Percentiles rank a stretch among this genome's conserved stretches.
These are phyloP conservation scores for Drosophila subobscura DNA, from an alignment of 1,140 invertebrate genomes.

Conservation along the genomic window DNA sequence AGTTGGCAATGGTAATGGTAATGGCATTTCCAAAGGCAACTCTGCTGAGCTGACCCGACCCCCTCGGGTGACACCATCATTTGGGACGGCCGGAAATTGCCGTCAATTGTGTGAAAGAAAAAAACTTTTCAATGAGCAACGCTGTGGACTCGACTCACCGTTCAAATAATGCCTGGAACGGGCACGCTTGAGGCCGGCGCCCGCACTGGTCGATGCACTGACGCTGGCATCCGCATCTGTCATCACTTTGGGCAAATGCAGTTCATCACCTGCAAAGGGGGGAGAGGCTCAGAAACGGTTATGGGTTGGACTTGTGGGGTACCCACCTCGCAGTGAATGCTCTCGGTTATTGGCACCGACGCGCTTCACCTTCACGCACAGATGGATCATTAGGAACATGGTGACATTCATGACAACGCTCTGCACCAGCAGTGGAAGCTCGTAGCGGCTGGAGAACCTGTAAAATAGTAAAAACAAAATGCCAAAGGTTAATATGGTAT, in stretches of 20 bases:
- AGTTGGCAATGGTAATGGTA: slow-evolving; percentile 15
- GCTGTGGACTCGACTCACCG: slow-evolving; percentile 57
- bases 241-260: slow-evolving; percentile 80
- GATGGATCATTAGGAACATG: slow-evolving; percentile 97
- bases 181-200: slow-evolving; percentile 64
- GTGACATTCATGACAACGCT: slow-evolving; percentile 98
- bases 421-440: slow-evolving; percentile 96
- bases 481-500: slow-evolving; percentile 24
- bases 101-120: slow-evolving; percentile 36
- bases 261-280: slow-evolving; percentile 66
- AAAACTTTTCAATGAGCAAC: slow-evolving; percentile 20
- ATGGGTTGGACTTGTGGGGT: not conserved
- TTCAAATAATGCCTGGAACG: slow-evolving; percentile 83
- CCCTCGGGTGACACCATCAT: too few relatives aligned
- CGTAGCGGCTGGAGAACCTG: slow-evolving; percentile 99
- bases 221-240: slow-evolving; percentile 73
- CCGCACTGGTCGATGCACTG: slow-evolving; percentile 70
- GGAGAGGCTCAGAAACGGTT: not conserved
- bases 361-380: slow-evolving; percentile 95
- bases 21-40: slow-evolving; percentile 5
- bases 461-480: slow-evolving; percentile 76
- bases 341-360: slow-evolving; percentile 92
- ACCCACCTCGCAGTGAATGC: slow-evolving; percentile 92
- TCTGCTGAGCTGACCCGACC: not conserved
- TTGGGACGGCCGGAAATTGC: slow-evolving; percentile 43